Evolutionary conservation across 2,797 vertebrate genomes (phyloP), one percentile per base, ranked within the genome.

Genomic region (Cuculus canorus): DNA sequence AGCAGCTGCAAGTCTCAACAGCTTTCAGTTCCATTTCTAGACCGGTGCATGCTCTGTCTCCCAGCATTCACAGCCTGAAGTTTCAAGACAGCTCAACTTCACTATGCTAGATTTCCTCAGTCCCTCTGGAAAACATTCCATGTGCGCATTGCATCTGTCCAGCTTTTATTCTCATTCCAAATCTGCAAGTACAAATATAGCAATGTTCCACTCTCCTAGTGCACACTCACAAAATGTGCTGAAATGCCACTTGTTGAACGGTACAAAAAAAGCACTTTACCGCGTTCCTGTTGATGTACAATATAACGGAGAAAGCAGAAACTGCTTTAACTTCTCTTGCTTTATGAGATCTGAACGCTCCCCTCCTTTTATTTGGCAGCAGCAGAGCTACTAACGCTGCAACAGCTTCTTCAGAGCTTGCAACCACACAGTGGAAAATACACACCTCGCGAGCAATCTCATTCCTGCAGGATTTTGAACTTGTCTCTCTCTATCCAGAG

Each of bases 141-240:
- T 32, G n/a, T 52, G 50, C 82, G 64, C 77, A 48, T 37, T 76
- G 66, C 80, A 30, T 82, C 77, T 72, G 63, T 86, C 73, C 87
- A 91, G 80, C 88, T 91, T 92, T 91, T 69, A 82, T 88, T 90
- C 93, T 93, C 54, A 23, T 93, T 96, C 85, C 92, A 96, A 92
- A 86, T 88, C 77, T 82, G 54, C 71, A 48, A 84, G 88, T 70
- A 90, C 63, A 92, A 96, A 93, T 91, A 93, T 79, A 96, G 86
- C 77, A 96, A 92, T 82, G 76, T 95, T 93, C 85, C 89, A 61
- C 72, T 93, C 77, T 81, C 73, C 63, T 72, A 90, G 76, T 66
- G 89, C 61, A 59, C 79, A 14, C 76, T 83, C 64, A 76, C 65
- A 86, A 91, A 65, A 86, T 56, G 88, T 94, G 85, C 89, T 82